Evolutionary conservation across 2,113 vertebrate species (phyloP).

Genomic region (Plotosus lineatus): DNA sequence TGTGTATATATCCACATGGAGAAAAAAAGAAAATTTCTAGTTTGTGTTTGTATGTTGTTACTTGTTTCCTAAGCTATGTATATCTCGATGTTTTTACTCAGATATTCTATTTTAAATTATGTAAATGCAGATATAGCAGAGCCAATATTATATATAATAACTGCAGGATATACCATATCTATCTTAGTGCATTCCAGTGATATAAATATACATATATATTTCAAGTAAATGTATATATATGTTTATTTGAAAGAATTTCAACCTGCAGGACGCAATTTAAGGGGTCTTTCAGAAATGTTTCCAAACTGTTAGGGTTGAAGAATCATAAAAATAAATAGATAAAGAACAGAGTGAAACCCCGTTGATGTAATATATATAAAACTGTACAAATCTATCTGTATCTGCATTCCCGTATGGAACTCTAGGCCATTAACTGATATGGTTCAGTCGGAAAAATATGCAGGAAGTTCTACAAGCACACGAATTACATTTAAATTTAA

Average conservation of each 20-base stretch:
- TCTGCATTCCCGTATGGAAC: conserved; percentile 25
- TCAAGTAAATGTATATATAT: conserved; percentile 46
- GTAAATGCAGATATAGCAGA: conserved; percentile 99
- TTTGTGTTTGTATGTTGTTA: conserved; percentile 99
- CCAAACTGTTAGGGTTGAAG: conserved; percentile 74
- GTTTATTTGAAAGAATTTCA: conserved; percentile 63
- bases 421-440: conserved; percentile 76
- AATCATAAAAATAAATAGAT: conserved; percentile 67
- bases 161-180: conserved; percentile 88
- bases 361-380: conserved; percentile 17
- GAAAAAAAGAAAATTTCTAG: conserved; percentile 90
- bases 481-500: conserved; percentile 71
- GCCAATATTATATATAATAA: conserved; percentile 88
- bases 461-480: conserved; percentile 78
- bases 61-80: conserved; percentile 99
- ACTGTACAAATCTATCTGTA: conserved; percentile 17
- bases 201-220: conserved; percentile 56
- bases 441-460: conserved; percentile 68
- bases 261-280: conserved; percentile 84
- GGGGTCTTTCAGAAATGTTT: conserved; percentile 68
- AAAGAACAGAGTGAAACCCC: conserved; percentile 49
- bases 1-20: conserved; percentile 99
- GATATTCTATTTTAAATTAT: conserved; percentile 99
- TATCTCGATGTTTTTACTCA: conserved; percentile 99
- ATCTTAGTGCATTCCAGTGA: conserved; percentile 94